phyloP scores from a whole-genome alignment of 2,888 invertebrate genomes.

The Julus scanicus region DNA sequence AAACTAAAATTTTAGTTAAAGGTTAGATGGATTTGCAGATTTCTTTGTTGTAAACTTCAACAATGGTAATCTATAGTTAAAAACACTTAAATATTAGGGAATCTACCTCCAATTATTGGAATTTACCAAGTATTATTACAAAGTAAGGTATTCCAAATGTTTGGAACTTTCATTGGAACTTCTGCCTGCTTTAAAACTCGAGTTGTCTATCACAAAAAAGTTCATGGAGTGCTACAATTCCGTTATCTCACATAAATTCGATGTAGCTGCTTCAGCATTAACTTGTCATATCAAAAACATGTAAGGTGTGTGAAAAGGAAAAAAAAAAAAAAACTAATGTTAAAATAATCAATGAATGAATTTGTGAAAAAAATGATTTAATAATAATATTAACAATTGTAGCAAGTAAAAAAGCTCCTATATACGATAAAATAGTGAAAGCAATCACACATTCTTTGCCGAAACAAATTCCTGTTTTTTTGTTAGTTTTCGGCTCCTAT shows the following conservation, averaged over 20 bases:
- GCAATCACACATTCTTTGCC: slow-evolving; percentile 14
- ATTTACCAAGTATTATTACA: too few species aligned
- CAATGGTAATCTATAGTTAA: too few species aligned
- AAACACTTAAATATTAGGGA: too few species aligned
- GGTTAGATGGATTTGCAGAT: too few species aligned
- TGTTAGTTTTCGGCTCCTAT: neutral
- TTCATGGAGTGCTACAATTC: neutral
- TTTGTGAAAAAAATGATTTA: slow-evolving; percentile 22
- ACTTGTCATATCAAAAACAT: slow-evolving; percentile 12
- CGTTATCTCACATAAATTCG: neutral
- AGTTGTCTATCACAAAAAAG: too few species aligned
- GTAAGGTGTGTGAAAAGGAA: neutral
- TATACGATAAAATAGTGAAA: slow-evolving; percentile 16
- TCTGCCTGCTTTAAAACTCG: too few species aligned
- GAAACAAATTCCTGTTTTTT: neutral
- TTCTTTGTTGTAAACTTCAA: too few species aligned
- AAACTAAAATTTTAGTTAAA: neutral
- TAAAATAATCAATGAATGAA: slow-evolving; percentile 31
- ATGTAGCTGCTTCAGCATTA: neutral
- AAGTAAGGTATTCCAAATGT: too few species aligned
- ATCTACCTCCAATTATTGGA: too few species aligned
- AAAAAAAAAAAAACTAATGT: neutral
- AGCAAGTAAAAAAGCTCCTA: slow-evolving; percentile 30
- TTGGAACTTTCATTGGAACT: too few species aligned
- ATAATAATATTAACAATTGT: slow-evolving; percentile 36